Evolutionary conservation across 35 echinoderm and acorn worm species (phyloP), one percentile per base, ranked within the genome.

Genomic region (Lytechinus pictus): DNA sequence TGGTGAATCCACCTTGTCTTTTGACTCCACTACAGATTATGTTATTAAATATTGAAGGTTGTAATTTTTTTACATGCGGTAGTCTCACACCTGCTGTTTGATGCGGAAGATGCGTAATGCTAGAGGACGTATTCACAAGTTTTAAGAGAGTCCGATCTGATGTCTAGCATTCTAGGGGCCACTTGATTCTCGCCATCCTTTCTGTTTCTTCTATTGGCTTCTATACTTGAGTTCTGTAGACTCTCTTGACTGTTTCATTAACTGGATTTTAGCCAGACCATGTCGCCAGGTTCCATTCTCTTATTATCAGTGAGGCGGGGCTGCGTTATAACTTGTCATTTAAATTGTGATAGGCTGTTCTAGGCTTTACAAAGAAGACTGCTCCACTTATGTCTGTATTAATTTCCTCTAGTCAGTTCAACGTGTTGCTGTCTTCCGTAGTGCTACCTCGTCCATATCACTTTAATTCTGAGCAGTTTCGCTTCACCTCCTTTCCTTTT

Each of bases 21-120:
- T 54, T 93, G 92, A 93, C 92, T 93, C 92, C 92, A 93, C 52
- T 7, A 16, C 21, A 93, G 92, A 93, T 93, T 93, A 93, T 93
- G 29, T 93, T 14, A 93, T 93, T 93, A 93, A 57, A 33, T 53
- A 57, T 27, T 57, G 92, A 93, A 93, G 92, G 92, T 93, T 53
- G 33, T 44, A 44, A 55, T 27, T 90, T 52, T 90, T 33, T 90
- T 90, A 54, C 16, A 90, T 24, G 88, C 88, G 14, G 5, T 33
- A 90, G 88, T 90, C 88, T 33, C 88, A 90, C 88, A 90, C 88
- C 88, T 90, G 88, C 88, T 90, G 9, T 52, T 90, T 21, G n/a
- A 12, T 90, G 88, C 88, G 88, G 88, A 90, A 90, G 88, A 52
- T 13, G 9, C 88, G 12, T 90, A 90, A 90, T 54, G 52, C 52